Evolutionary conservation across 2,888 invertebrate species (phyloP), one percentile per base, ranked within the genome.

Genomic region (Leptinotarsa haldemani): DNA sequence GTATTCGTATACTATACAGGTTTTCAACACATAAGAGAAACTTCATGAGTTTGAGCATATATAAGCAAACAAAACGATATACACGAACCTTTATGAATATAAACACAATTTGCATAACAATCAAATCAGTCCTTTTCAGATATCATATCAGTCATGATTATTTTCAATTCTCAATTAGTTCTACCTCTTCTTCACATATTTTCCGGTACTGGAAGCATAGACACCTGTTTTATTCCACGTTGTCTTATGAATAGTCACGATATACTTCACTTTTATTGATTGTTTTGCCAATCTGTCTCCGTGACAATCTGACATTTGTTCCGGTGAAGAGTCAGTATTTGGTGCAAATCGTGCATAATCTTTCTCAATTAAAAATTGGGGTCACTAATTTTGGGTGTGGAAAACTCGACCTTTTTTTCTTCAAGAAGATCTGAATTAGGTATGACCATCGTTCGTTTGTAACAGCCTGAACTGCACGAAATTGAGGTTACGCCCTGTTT

Each of bases 361-460:
- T 67, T 74, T 67, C 74, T 75, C 66, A 77, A 73, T 76, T 63
- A 68, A 73, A 81, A 84, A 84, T 82, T 84, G 83, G 81, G 84
- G 84, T 83, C 83, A 83, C 46, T 81, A 76, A 73, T 69, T 56
- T 78, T 83, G 83, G 85, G 85, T 83, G 85, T 85, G 86, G 80
- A 77, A 74, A 78, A 72, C 61, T 72, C 68, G 3, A 53, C 76
- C 75, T 76, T 78, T 75, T 40, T 73, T 63, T 70, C 73, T 71
- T 77, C 80, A 79, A 71, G 75, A 77, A 77, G 74, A 78, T 78
- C 77, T 77, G 61, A 58, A 78, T 74, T 75, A 80, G 78, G 78
- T 80, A 76, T 50, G 73, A 71, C 65, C 71, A 75, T 76, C 78
- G 74, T 77, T 78, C 74, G 70, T 69, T 79, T 75, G 75, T 77